These are phyloP conservation scores for Protaetia brevitarsis DNA, from an alignment of 1,140 invertebrate genomes.

Conservation along the genomic window DNA sequence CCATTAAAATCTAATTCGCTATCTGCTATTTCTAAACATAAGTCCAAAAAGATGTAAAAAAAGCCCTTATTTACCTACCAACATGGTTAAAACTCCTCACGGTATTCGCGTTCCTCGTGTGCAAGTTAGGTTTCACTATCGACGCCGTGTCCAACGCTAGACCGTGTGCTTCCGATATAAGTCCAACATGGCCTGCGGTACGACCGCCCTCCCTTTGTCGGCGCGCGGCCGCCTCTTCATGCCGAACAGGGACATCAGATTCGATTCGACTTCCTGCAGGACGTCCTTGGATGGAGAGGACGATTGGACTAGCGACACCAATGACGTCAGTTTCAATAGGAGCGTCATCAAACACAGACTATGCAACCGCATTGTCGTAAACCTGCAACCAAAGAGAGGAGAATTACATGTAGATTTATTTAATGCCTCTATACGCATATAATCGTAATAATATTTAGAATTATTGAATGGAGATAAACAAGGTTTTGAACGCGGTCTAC, in stretches of 20 bases:
- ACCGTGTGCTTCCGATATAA: conserved; percentile 68
- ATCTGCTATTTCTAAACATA: too few species aligned
- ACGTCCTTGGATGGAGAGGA: conserved; percentile 29
- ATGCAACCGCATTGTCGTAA: conserved; percentile 7
- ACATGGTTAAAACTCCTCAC: conserved; percentile 80
- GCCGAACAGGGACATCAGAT: conserved; percentile 72
- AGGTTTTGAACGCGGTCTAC: neutral
- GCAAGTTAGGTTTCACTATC: conserved; percentile 65
- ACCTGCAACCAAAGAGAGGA: neutral
- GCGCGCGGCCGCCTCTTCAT: conserved; percentile 59
- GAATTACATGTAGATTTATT: neutral
- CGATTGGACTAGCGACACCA: conserved; percentile 11
- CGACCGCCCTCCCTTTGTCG: conserved; percentile 53
- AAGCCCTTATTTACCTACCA: conserved; percentile 59
- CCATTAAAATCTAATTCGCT: too few species aligned
- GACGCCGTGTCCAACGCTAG: conserved; percentile 56
- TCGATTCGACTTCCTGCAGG: conserved; percentile 57
- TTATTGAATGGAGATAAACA: neutral
- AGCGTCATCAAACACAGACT: conserved; percentile 5
- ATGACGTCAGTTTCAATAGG: conserved; percentile 1
- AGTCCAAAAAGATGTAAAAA: too few species aligned
- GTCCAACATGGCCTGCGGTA: conserved; percentile 76
- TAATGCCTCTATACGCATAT: neutral
- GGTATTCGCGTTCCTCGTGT: conserved; percentile 74
- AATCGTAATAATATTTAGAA: neutral